A percentile compares a stretch with the other conserved stretches of the same genome.
These are phyloP conservation scores for Pinctada fucata DNA, from an alignment of 2,888 invertebrate genomes.

Conservation along the genomic window DNA sequence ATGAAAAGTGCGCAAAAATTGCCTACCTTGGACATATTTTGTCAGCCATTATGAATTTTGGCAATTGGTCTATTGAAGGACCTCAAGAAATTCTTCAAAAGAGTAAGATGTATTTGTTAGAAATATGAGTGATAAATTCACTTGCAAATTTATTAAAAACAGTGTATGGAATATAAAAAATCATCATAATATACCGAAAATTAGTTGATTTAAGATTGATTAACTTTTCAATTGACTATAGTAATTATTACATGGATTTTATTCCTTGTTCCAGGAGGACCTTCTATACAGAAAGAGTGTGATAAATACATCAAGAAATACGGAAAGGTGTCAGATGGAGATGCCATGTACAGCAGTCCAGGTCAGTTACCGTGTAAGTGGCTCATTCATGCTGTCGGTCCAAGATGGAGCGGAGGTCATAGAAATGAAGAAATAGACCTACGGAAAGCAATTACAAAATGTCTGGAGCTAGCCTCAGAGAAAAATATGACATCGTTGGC, in stretches of 20 bases:
- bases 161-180: too few species aligned
- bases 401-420: constrained; percentile 53
- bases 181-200: too few species aligned
- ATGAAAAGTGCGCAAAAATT: too few species aligned
- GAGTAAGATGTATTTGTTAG: too few species aligned
- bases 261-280: constrained; percentile 48
- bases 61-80: too few species aligned
- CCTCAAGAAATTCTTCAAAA: too few species aligned
- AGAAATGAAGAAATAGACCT: constrained; percentile 45
- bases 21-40: too few species aligned
- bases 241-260: neutral
- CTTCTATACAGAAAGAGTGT: constrained; percentile 55
- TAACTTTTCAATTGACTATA: too few species aligned
- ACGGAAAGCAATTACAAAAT: constrained; percentile 45
- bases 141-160: too few species aligned
- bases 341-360: constrained; percentile 47
- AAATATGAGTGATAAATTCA: too few species aligned
- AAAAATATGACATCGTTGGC: constrained; percentile 52
- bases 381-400: constrained; percentile 60
- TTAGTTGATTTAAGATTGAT: too few species aligned
- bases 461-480: constrained; percentile 41
- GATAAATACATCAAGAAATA: constrained; percentile 40
- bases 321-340: constrained; percentile 48
- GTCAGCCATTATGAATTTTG: too few species aligned
- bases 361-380: constrained; percentile 49